These are phyloP conservation scores for Willisornis vidua DNA, from an alignment of 2,113 vertebrate species.

Conservation along the genomic window DNA sequence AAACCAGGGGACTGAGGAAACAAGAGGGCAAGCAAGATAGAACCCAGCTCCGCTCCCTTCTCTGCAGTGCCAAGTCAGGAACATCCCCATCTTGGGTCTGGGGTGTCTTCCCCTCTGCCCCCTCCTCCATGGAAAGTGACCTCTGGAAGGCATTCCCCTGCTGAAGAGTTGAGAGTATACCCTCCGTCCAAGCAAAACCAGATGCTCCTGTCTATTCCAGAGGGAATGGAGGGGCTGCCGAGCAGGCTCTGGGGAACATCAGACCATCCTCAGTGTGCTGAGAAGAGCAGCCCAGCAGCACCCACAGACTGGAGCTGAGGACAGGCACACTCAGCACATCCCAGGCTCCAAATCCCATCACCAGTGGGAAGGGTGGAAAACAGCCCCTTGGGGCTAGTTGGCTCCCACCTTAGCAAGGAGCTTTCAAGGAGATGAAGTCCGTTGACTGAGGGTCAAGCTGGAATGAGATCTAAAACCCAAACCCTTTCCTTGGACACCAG, in stretches of 20 bases:
- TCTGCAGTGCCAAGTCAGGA: background rate
- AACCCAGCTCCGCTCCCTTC: background rate
- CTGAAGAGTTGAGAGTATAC: background rate
- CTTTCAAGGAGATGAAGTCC: background rate
- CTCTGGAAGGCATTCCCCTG: background rate
- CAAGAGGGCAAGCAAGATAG: background rate
- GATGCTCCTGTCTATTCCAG: background rate
- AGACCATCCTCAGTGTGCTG: background rate
- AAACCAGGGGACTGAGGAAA: background rate
- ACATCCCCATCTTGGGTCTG: background rate
- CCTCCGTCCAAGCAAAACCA: background rate
- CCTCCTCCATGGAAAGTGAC: background rate
- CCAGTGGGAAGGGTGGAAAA: background rate
- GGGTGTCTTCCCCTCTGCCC: background rate
- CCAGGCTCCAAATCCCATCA: background rate
- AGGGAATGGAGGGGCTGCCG: background rate
- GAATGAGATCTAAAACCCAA: background rate
- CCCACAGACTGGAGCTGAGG: background rate
- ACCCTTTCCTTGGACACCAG: background rate
- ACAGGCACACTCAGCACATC: background rate
- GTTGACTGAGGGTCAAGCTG: background rate
- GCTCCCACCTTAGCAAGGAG: background rate
- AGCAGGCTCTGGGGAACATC: background rate
- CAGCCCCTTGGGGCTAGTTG: background rate
- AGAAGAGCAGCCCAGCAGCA: background rate